These are phyloP conservation scores for Diprion similis DNA, from an alignment of 1,140 invertebrate species.

Conservation along the genomic window DNA sequence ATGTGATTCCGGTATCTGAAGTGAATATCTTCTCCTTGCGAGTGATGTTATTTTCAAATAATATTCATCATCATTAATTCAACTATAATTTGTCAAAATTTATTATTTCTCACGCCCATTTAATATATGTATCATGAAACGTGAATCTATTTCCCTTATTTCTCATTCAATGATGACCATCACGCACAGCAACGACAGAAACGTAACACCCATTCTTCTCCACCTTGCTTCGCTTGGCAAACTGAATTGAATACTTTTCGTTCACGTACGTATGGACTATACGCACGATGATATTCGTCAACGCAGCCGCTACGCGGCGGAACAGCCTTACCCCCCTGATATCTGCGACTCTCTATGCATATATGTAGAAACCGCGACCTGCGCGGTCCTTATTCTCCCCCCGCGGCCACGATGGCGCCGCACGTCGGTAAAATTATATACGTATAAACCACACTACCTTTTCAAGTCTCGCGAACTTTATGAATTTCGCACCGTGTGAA, in stretches of 20 bases:
- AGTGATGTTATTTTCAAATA: background rate
- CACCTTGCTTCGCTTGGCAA: conserved; percentile 32
- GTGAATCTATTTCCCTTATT: background rate
- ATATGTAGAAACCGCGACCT: no score
- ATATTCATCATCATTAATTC: background rate
- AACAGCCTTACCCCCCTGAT: background rate
- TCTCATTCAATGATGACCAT: background rate
- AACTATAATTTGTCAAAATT: background rate
- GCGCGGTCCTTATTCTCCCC: no score
- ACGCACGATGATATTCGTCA: background rate
- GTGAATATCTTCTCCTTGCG: background rate
- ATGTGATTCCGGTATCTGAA: background rate
- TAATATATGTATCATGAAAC: background rate
- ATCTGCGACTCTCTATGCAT: no score
- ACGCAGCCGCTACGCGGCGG: background rate
- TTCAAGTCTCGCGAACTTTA: no score
- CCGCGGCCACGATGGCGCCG: no score
- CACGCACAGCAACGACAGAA: conserved; percentile 8
- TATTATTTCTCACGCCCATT: background rate
- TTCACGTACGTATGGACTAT: background rate
- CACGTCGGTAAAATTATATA: no score
- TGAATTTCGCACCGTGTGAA: no score
- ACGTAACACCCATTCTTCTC: conserved; percentile 29
- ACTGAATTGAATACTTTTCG: conserved; percentile 32
- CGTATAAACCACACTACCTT: no score